A percentile compares a stretch with the other conserved stretches of the same genome.
These are phyloP conservation scores for Diabrotica virgifera DNA, from an alignment of 1,140 invertebrate genomes.

Conservation along the genomic window DNA sequence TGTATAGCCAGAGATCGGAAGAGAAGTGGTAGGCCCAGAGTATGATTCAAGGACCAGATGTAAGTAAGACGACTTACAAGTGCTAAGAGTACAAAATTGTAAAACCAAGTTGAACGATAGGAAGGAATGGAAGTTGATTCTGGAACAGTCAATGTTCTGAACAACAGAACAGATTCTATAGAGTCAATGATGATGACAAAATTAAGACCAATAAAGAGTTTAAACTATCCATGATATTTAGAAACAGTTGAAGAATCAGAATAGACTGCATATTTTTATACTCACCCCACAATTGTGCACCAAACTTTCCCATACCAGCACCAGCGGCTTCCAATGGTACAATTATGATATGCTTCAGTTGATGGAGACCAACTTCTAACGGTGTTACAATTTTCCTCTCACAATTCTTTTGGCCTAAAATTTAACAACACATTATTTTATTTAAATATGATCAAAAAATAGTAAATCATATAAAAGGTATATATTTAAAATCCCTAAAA, in stretches of 20 bases:
- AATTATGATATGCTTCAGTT: constrained; percentile 27
- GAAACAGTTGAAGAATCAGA: not conserved
- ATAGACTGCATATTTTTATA: not conserved
- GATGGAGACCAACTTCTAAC: constrained; percentile 24
- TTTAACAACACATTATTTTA: not conserved
- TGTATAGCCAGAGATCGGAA: too few species aligned
- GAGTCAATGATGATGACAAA: not conserved
- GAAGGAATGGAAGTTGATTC: too few species aligned
- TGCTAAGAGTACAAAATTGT: too few species aligned
- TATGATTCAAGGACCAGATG: too few species aligned
- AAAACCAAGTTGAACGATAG: too few species aligned
- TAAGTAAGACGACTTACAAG: too few species aligned
- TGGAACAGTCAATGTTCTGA: not conserved
- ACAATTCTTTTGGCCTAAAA: constrained; percentile 20
- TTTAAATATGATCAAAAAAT: not conserved
- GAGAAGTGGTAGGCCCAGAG: too few species aligned
- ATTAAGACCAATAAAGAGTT: not conserved
- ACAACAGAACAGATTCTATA: not conserved
- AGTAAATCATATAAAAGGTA: too few species aligned
- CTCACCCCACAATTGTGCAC: constrained; percentile 28
- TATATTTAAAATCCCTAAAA: too few species aligned
- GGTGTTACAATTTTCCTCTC: constrained; percentile 25
- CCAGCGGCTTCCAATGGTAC: constrained; percentile 25
- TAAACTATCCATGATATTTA: not conserved
- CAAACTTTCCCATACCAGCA: constrained; percentile 28